Evolutionary conservation across 2,888 invertebrate species (phyloP).

Genomic region (Microctonus brassicae): DNA sequence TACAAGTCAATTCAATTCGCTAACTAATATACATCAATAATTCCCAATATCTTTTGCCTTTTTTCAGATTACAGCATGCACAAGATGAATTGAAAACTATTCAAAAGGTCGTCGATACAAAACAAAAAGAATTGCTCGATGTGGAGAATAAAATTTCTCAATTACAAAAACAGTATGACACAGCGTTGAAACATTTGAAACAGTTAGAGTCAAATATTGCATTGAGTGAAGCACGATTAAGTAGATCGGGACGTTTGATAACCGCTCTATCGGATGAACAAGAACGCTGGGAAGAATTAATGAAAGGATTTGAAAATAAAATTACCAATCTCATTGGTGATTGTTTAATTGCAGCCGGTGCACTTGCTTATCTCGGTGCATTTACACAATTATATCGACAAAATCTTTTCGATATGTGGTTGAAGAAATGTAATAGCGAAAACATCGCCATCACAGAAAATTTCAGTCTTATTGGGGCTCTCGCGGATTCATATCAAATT

Average conservation of each 20-base stretch:
- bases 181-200: slow-evolving; percentile 82
- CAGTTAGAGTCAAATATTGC: slow-evolving; percentile 81
- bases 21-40: neutral
- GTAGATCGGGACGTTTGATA: slow-evolving; percentile 86
- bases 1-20: neutral
- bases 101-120: slow-evolving; percentile 81
- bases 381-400: slow-evolving; percentile 83
- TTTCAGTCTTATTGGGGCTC: slow-evolving; percentile 77
- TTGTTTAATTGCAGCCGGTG: slow-evolving; percentile 87
- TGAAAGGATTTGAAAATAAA: slow-evolving; percentile 77
- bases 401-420: slow-evolving; percentile 79
- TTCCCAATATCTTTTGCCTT: neutral
- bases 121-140: slow-evolving; percentile 85
- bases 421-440: slow-evolving; percentile 75
- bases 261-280: slow-evolving; percentile 90
- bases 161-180: slow-evolving; percentile 77
- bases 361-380: slow-evolving; percentile 92
- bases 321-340: slow-evolving; percentile 86
- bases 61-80: slow-evolving; percentile 70
- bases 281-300: slow-evolving; percentile 84
- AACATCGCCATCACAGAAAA: slow-evolving; percentile 80
- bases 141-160: slow-evolving; percentile 80
- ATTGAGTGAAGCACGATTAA: slow-evolving; percentile 82
- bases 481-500: slow-evolving; percentile 89
- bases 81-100: slow-evolving; percentile 82